Evolutionary conservation across 2,113 vertebrate species (phyloP), one percentile per base, ranked within the genome.

Genomic region (Gallinago undulata): DNA sequence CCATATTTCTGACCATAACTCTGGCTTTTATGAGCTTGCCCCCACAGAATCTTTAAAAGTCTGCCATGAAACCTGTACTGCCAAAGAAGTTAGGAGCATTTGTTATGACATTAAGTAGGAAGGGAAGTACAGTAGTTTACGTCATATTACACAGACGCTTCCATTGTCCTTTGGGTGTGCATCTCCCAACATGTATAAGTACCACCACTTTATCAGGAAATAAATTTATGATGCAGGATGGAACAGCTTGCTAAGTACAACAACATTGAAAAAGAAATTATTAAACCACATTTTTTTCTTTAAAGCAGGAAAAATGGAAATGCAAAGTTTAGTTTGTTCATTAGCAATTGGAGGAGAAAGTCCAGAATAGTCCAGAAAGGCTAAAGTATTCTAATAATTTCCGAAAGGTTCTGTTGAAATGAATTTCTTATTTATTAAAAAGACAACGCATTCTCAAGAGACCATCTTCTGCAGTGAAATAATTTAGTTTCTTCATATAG

Each of bases 401-500:
- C 84, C 62, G 50, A 87, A 76, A 60, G 67, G 43, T 96, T 90
- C 73, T 94, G 92, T 94, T 85, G 76, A 96, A 96, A 97, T 93
- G 41, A 96, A 93, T 93, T 94, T 90, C 72, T 93, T 87, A 90
- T 97, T 96, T 96, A 96, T 62, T 93, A 97, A 96, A 97, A 97
- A 97, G 92, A 97, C 93, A 95, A 95, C 2, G 14, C 90, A 96
- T 56, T 97, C 94, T 98, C 94, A 94, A 97, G 93, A 94, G 89
- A 95, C 41, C 74, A 95, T 91, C 57, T 96, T 96, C 67, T 76
- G 92, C 94, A 97, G 93, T 93, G 97, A 96, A 98, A 97, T 97
- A 97, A 94, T 97, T 98, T 98, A 97, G 96, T 95, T 97, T 96
- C 95, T 97, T 98, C 92, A 96, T 97, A 97, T 91, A 98, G 97